A percentile compares a stretch with the other conserved stretches of the same genome.
These are phyloP conservation scores for Drosophila neonasuta DNA, from an alignment of 2,888 invertebrate genomes.

Conservation along the genomic window DNA sequence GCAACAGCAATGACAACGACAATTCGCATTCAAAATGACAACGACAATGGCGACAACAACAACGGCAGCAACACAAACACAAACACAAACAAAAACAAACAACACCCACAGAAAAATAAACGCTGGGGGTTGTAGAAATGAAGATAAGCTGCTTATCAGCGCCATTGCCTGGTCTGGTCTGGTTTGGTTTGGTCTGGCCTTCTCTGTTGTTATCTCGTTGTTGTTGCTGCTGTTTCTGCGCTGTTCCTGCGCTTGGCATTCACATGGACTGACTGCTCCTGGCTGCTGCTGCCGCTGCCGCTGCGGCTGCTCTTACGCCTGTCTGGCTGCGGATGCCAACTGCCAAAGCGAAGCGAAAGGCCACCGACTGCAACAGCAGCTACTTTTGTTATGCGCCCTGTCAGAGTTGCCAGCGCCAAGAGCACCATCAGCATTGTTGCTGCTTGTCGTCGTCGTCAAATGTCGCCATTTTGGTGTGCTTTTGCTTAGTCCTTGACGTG, in stretches of 20 bases:
- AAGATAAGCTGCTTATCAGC: conserved; percentile 77
- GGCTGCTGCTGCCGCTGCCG: conserved; percentile 6
- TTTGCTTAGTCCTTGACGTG: conserved; percentile 42
- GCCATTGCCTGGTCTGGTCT: conserved; percentile 58
- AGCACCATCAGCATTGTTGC: conserved; percentile 29
- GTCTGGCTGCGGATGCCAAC: conserved; percentile 55
- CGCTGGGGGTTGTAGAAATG: conserved; percentile 74
- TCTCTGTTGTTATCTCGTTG: conserved; percentile 11
- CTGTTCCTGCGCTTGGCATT: conserved; percentile 53
- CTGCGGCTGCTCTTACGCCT: conserved; percentile 41
- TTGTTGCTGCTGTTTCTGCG: conserved; percentile 20
- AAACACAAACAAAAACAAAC: conserved; percentile 52
- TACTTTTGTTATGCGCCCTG: conserved; percentile 54
- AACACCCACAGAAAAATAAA: conserved; percentile 66
- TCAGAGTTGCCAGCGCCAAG: conserved; percentile 40
- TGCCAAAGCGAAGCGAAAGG: conserved; percentile 45
- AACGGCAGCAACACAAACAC: conserved; percentile 51
- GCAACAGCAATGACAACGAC: conserved; percentile 29
- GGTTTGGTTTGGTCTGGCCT: conserved; percentile 27
- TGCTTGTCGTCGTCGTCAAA: conserved; percentile 23
- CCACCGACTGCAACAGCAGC: conserved; percentile 43
- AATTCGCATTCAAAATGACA: conserved; percentile 43
- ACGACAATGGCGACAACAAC: conserved; percentile 40
- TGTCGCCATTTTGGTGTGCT: conserved; percentile 31
- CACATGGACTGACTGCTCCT: conserved; percentile 43